Evolutionary conservation across 1,140 invertebrate genomes (phyloP).

Genomic region (Uloborus diversus): DNA sequence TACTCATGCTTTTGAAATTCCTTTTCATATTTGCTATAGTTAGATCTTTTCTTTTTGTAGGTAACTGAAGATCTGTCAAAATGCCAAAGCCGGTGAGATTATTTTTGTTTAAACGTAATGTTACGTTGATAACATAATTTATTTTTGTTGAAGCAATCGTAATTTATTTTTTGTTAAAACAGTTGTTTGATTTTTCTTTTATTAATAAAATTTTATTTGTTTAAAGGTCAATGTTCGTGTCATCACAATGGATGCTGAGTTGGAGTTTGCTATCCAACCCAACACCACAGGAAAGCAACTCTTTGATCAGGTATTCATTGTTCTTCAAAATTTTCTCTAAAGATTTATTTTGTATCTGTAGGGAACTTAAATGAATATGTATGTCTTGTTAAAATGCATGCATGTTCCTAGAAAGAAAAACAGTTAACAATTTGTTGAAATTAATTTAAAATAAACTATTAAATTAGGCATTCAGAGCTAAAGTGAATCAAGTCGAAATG

Average conservation of each 20-base stretch:
- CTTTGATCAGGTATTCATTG: slow-evolving; percentile 85
- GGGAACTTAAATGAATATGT: no score
- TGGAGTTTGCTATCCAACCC: slow-evolving; percentile 99
- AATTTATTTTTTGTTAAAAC: no score
- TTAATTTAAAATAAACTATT: no score
- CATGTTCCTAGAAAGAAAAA: no score
- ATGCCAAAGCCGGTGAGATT: slow-evolving; percentile 48
- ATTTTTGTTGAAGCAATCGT: no score
- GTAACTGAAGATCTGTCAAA: slow-evolving; percentile 16
- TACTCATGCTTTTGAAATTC: no score
- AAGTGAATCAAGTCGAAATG: no score
- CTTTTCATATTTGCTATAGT: background rate
- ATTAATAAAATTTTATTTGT: slow-evolving; percentile 52
- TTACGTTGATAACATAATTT: no score
- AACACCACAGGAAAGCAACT: slow-evolving; percentile 99
- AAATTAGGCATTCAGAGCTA: no score
- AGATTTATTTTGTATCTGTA: background rate
- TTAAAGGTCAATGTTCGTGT: slow-evolving; percentile 95
- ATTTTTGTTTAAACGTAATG: background rate
- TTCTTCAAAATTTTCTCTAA: background rate
- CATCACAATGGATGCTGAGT: slow-evolving; percentile 99
- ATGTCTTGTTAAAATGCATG: no score
- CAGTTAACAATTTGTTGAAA: no score
- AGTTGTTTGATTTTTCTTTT: no score
- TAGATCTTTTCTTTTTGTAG: background rate